Base-by-base conservation (phyloP, 1,140 invertebrate genomes). In the Myzus persicae region DNA sequence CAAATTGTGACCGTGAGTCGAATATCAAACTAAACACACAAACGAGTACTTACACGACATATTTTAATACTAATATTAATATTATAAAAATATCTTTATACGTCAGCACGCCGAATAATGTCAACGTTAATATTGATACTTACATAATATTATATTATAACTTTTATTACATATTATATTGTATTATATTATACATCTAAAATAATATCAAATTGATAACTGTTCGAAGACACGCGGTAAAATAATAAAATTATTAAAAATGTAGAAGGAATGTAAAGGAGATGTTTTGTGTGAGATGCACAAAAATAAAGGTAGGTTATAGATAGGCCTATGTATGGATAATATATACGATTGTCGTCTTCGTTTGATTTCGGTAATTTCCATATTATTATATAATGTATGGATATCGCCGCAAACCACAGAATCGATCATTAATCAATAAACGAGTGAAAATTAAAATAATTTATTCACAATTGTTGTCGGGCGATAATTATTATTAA, bases 381-480 rank as follows among this genome's bases (percentile, higher is more conserved):
- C 48, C 88, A 54, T 90, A 90, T 40, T 26, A 40, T 82, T 40
- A 90, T 90, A 26, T 40, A 54, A 90, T 54, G n/a, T 38, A 90
- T 54, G 88, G 20, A 54, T 36, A 40, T 54, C 22, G 88, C 88
- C 88, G 88, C 88, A 90, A 90, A 90, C 88, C 88, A 90, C 36
- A 5, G 48, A 54, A 54, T 88, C 24, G 26, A 88, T 88, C 46
- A 88, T 90, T 54, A 54, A 54, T 90, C 88, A 90, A 90, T 90
- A 51, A 48, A 9, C 18, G 87, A 88, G 42, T 88, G 44, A 46
- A 36, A 88, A 88, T 88, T 88, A 46, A 88, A 88, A 88, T 88
- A 88, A 88, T 88, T 88, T 88, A 88, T 88, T 88, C 87, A 88
- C 87, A 48, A 88, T 88, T 88, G 87, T 88, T 88, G 87, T 48